Percentiles rank a stretch among this genome's conserved stretches.
Evolutionary conservation across 2,113 vertebrate genomes (phyloP).

Genomic region (Lanius collurio): DNA sequence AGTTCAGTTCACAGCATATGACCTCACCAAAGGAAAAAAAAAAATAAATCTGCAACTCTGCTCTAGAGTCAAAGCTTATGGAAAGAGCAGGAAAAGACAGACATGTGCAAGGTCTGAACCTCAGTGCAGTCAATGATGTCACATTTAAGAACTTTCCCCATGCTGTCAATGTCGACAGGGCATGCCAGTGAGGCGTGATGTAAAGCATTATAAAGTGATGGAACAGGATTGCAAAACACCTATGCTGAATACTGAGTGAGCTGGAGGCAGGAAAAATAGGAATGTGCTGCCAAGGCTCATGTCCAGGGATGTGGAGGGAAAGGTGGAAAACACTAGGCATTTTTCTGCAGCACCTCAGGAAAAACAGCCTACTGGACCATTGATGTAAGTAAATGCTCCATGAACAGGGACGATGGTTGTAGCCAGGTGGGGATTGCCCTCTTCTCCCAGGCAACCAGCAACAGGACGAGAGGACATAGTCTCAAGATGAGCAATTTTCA

Average conservation of each 20-base stretch:
- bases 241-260: background rate
- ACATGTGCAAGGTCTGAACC: background rate
- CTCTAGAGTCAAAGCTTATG: background rate
- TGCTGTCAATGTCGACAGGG: background rate
- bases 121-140: background rate
- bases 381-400: background rate
- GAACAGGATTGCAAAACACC: background rate
- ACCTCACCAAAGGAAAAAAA: background rate
- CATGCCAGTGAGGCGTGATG: background rate
- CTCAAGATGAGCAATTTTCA: background rate
- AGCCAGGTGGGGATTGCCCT: background rate
- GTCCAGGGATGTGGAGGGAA: background rate
- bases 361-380: background rate
- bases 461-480: background rate
- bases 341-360: background rate
- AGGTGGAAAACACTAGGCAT: background rate
- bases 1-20: background rate
- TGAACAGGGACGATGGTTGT: background rate
- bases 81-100: background rate
- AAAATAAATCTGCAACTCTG: background rate
- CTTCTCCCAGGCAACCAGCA: background rate
- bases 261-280: background rate
- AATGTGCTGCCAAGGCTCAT: background rate
- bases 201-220: background rate
- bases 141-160: background rate